phyloP scores from a whole-genome alignment of 2,888 invertebrate genomes.

The Endomychus coccineus region DNA sequence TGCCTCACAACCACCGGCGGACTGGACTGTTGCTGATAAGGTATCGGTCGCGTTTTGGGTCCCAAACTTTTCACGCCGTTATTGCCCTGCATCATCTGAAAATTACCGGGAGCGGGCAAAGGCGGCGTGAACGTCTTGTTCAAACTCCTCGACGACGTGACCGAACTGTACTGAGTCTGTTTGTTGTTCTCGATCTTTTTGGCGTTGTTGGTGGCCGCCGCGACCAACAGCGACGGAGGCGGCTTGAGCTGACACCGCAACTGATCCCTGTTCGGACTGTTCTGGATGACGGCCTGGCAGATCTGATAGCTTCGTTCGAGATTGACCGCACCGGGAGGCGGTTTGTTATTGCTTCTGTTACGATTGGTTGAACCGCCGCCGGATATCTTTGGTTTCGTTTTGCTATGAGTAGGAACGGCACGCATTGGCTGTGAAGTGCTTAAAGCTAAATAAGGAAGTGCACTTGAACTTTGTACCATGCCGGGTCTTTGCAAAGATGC shows the following conservation, averaged over 20 bases:
- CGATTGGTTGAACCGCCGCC: constrained; percentile 39
- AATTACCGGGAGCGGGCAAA: constrained; percentile 35
- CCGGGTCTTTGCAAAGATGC: constrained; percentile 26
- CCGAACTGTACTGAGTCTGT: constrained; percentile 42
- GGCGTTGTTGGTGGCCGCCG: constrained; percentile 37
- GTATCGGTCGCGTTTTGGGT: constrained; percentile 40
- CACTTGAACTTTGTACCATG: constrained; percentile 44
- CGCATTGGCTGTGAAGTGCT: constrained; percentile 48
- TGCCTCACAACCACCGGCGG: constrained; percentile 59
- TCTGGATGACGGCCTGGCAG: constrained; percentile 87
- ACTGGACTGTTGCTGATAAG: constrained; percentile 51
- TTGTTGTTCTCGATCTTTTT: constrained; percentile 34
- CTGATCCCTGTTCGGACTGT: constrained; percentile 85
- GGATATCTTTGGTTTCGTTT: constrained; percentile 37
- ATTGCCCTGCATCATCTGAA: constrained; percentile 39
- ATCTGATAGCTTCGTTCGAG: constrained; percentile 92
- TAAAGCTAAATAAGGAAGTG: constrained; percentile 46
- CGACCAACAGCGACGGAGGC: constrained; percentile 67
- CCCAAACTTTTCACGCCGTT: constrained; percentile 41
- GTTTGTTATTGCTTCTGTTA: constrained; percentile 57
- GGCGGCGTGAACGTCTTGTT: constrained; percentile 43
- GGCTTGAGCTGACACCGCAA: constrained; percentile 78
- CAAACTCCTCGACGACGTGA: constrained; percentile 37
- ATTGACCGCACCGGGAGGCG: constrained; percentile 86
- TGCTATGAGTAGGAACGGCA: constrained; percentile 43